Evolutionary conservation across 2,797 vertebrate genomes (phyloP).

Genomic region (Ambastaia sidthimunki): DNA sequence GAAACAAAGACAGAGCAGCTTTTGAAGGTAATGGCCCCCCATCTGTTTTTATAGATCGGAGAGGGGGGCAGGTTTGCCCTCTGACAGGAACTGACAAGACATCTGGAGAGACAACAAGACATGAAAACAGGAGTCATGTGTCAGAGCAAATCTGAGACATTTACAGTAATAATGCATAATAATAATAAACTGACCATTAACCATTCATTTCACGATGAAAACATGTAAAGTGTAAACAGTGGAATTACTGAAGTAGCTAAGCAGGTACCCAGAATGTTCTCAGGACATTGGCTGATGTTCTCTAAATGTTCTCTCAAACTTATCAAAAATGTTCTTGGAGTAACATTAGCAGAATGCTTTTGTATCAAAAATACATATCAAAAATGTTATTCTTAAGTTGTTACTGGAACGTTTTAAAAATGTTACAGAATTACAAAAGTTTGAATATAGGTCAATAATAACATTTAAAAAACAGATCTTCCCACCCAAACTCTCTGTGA

Average conservation of each 20-base stretch:
- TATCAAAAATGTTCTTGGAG: too few relatives aligned
- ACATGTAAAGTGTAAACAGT: background rate
- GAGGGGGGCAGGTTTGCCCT: constrained; percentile 74
- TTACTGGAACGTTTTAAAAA: too few relatives aligned
- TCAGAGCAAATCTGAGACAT: background rate
- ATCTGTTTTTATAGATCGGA: constrained; percentile 82
- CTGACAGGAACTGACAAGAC: constrained; percentile 75
- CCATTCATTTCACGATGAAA: background rate
- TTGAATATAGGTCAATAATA: too few relatives aligned
- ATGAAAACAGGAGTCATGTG: constrained; percentile 23
- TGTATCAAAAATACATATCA: too few relatives aligned
- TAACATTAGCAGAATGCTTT: too few relatives aligned
- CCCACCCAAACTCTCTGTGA: too few relatives aligned
- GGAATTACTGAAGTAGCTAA: too few relatives aligned
- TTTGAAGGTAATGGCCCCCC: constrained; percentile 79
- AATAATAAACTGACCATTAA: background rate
- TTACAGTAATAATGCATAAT: background rate
- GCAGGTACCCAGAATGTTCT: background rate
- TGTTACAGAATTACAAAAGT: too few relatives aligned
- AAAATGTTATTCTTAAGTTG: too few relatives aligned
- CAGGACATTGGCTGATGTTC: too few relatives aligned
- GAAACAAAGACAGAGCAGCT: constrained; percentile 79
- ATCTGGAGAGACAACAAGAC: constrained; percentile 28
- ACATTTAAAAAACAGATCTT: too few relatives aligned
- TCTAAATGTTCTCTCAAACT: too few relatives aligned